Conservation (phyloP, 2,888 invertebrate species). For the Dioctria linearis region DNA sequence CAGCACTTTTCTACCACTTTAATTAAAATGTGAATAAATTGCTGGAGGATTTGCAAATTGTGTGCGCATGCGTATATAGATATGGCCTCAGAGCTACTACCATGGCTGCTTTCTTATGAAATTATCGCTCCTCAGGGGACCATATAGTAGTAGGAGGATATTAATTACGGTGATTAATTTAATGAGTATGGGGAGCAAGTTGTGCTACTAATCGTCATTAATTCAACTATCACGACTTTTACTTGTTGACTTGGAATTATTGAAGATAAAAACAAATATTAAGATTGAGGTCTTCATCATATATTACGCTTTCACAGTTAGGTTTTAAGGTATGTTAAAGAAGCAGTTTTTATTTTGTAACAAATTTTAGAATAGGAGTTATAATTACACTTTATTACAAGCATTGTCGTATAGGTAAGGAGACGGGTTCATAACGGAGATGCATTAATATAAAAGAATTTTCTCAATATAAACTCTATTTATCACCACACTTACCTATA, state of each 20-base stretch:
- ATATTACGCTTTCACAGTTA: no score
- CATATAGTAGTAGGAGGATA: constrained; percentile 46
- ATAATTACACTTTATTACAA: no score
- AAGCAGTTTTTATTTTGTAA: no score
- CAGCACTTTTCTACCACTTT: constrained; percentile 45
- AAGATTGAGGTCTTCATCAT: no score
- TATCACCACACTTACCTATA: not conserved
- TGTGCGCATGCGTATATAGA: constrained; percentile 30
- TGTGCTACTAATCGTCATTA: constrained; percentile 46
- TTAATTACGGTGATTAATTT: constrained; percentile 48
- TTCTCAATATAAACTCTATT: not conserved
- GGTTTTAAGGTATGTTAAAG: no score
- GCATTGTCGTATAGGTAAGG: no score
- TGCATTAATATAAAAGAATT: no score
- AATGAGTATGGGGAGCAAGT: constrained; percentile 41
- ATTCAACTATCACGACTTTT: constrained; percentile 14
- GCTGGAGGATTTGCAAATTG: constrained; percentile 38
- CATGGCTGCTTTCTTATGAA: constrained; percentile 15
- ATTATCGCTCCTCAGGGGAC: constrained; percentile 10
- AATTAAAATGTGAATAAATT: constrained; percentile 47
- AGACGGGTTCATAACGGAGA: no score
- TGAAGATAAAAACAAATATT: no score
- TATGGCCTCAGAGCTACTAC: constrained; percentile 23
- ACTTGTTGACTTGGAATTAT: no score
- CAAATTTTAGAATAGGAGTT: no score